Evolutionary conservation across 2,113 vertebrate genomes (phyloP).

Genomic region (Mesembrinibis cayennensis): DNA sequence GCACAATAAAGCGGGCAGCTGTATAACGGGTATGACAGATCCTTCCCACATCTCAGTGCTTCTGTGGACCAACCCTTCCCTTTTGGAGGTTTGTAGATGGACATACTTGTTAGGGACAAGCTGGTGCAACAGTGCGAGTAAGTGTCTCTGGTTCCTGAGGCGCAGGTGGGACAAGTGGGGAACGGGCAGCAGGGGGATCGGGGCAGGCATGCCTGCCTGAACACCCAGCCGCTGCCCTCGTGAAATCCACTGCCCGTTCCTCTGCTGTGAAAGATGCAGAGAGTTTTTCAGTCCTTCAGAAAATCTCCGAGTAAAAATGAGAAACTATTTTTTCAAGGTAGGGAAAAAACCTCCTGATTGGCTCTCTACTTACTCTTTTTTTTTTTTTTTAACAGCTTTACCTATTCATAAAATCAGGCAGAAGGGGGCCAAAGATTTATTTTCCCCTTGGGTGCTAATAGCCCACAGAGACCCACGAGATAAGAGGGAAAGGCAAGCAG

Average conservation of each 20-base stretch:
- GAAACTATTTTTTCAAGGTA: background rate
- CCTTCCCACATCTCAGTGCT: background rate
- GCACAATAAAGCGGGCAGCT: background rate
- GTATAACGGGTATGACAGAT: background rate
- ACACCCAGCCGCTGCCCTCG: accelerated
- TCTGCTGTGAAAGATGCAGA: background rate
- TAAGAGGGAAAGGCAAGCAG: background rate
- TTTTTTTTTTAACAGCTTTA: background rate
- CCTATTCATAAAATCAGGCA: background rate
- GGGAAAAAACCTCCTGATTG: accelerated
- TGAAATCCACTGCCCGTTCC: accelerated
- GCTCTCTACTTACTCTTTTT: background rate
- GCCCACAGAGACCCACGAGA: background rate
- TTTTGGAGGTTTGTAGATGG: background rate
- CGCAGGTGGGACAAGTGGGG: accelerated
- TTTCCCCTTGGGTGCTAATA: background rate
- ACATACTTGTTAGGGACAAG: background rate
- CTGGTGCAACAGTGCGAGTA: background rate
- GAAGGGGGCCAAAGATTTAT: background rate
- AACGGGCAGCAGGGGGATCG: accelerated
- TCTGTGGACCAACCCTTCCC: background rate
- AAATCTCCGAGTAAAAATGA: background rate
- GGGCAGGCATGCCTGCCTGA: accelerated
- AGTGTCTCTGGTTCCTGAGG: background rate
- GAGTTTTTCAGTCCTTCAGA: background rate